A percentile compares a stretch with the other conserved stretches of the same genome.
These are phyloP conservation scores for Seira ritae DNA, from an alignment of 2,888 invertebrate species.

Conservation along the genomic window DNA sequence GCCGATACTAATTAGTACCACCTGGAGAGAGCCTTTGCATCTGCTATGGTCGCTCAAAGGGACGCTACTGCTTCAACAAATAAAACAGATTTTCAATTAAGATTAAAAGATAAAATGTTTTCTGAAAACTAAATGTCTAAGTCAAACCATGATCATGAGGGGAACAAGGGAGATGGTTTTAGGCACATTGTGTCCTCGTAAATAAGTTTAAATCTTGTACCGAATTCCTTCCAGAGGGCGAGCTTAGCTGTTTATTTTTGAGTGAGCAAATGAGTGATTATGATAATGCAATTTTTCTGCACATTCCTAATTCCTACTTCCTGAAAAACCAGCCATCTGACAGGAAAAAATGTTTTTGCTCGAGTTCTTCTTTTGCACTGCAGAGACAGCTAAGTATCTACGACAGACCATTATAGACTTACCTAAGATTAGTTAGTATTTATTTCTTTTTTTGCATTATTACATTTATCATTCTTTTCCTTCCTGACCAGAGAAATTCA, in stretches of 20 bases:
- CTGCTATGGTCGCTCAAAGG: background rate
- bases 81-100: conserved; percentile 48
- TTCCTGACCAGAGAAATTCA: too few species aligned
- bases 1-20: conserved; percentile 49
- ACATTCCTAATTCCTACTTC: background rate
- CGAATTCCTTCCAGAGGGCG: background rate
- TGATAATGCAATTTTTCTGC: background rate
- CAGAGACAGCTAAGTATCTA: too few species aligned
- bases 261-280: too few species aligned
- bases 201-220: background rate
- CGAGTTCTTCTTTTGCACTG: conserved; percentile 12
- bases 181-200: too few species aligned
- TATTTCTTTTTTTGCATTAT: background rate
- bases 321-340: conserved; percentile 25
- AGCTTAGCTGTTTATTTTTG: too few species aligned
- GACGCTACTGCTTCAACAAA: conserved; percentile 8
- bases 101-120: too few species aligned
- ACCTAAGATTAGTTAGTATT: too few species aligned
- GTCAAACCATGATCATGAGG: too few species aligned
- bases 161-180: too few species aligned
- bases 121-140: too few species aligned
- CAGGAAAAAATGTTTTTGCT: conserved; percentile 23
- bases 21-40: conserved; percentile 33
- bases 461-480: conserved; percentile 24
- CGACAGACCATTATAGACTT: too few species aligned